These are phyloP conservation scores for Leucophenga maculata DNA, from an alignment of 2,888 invertebrate genomes.

Conservation along the genomic window DNA sequence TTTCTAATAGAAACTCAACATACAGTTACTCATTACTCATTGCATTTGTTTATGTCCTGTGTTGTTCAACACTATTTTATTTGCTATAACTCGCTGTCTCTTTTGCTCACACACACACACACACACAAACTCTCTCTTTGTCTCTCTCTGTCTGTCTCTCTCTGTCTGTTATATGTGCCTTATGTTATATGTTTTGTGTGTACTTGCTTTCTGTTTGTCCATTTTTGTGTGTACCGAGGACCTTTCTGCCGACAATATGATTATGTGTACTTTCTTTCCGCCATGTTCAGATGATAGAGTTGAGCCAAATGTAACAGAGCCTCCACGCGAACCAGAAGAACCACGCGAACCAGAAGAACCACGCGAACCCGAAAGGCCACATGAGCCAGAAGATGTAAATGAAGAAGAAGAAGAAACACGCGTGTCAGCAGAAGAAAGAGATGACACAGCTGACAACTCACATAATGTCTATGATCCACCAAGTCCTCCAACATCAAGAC, in stretches of 20 bases:
- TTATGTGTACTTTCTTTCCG: no score
- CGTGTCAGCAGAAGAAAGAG: background rate
- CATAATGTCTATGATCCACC: background rate
- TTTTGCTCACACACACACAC: no score
- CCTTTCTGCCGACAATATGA: no score
- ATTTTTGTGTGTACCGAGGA: background rate
- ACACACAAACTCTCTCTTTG: conserved; percentile 7
- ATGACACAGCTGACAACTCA: background rate
- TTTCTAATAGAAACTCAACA: no score
- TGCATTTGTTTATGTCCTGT: no score
- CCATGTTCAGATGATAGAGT: no score
- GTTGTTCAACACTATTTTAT: background rate
- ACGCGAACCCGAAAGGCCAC: no score
- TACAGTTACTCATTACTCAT: no score
- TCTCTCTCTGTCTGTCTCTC: conserved; percentile 9
- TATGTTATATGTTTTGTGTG: conserved; percentile 28
- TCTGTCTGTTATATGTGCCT: conserved; percentile 1
- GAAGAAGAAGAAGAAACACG: conserved; percentile 6
- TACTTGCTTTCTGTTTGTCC: background rate
- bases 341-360: conserved; percentile 17
- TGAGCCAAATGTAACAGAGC: background rate
- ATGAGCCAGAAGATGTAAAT: no score
- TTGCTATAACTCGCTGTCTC: background rate
- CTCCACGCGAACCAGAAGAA: background rate
- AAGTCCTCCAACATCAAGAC: conserved; percentile 4